Evolutionary conservation across 2,797 vertebrate species (phyloP).

Genomic region (Tenualosa thibaudeaui): DNA sequence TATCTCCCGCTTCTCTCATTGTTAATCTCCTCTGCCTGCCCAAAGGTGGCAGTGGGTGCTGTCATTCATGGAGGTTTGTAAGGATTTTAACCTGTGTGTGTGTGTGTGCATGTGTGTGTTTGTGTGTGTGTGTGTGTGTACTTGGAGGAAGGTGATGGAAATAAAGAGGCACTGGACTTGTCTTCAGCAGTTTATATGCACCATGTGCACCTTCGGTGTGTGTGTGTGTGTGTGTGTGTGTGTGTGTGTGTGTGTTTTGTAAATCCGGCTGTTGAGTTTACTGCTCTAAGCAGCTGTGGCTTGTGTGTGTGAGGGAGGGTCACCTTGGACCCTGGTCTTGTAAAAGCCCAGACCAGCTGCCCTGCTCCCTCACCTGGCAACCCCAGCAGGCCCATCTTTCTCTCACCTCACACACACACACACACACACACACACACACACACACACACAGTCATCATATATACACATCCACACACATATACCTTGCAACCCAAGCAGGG

Average conservation of each 20-base stretch:
- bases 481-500: too few species aligned
- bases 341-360: slow-evolving; percentile 18
- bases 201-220: background rate
- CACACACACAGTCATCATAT: background rate
- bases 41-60: background rate
- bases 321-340: slow-evolving; percentile 15
- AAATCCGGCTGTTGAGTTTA: slow-evolving; percentile 20
- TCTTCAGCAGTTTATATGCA: slow-evolving; percentile 1
- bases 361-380: background rate
- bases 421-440: background rate
- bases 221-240: background rate
- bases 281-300: slow-evolving; percentile 7
- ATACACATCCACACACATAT: background rate
- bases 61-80: background rate
- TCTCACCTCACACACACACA: slow-evolving; percentile 6
- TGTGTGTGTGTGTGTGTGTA: background rate
- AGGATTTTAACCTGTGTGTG: background rate
- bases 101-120: background rate
- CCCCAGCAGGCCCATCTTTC: background rate
- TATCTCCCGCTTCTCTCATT: background rate
- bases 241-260: background rate
- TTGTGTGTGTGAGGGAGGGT: background rate
- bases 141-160: background rate
- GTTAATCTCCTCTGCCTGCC: background rate
- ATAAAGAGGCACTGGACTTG: slow-evolving; percentile 2